Evolutionary conservation across 2,797 vertebrate species (phyloP), one percentile per base, ranked within the genome.

Genomic region (Emydoidea blandingii): DNA sequence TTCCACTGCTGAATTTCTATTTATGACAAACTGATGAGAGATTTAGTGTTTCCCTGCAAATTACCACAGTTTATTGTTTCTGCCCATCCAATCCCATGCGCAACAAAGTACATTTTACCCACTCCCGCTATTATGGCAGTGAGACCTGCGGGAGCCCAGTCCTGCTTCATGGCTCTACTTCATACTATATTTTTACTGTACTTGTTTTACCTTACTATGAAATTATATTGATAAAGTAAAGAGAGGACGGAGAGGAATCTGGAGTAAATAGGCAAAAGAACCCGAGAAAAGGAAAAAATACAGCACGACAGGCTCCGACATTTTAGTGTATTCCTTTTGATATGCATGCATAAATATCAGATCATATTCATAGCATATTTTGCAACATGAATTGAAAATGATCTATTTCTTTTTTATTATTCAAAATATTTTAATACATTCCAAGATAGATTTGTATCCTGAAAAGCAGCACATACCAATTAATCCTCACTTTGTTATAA

Each of bases 401-500:
- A 89, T 93, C 91, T 85, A 81, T 91, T 83, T 52, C 52, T 52
- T 57, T 94, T 93, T 68, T 81, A 76, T 49, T 65, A 74, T 91
- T 94, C 74, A 95, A 90, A 88, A 87, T 59, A 76, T 31, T 81
- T 41, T 62, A 87, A 56, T 34, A 53, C 10, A 4, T 86, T 41
- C 49, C 21, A 57, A 14, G 89, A 91, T 84, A 79, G 52, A 95
- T 94, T 90, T 95, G 87, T 96, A 91, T 76, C 81, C 86, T 91
- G 62, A 94, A 96, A 96, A 93, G n/a, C 68, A 93, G 88, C 0
- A 0, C 56, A 83, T 25, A 11, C 85, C 57, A 94, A 95, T 81
- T 44, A 95, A 76, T 89, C 87, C 90, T 88, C 68, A 21, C 89
- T 95, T 96, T 85, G 94, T 96, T 88, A 85, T 95, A 97, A 95